phyloP scores from a whole-genome alignment of 2,113 vertebrate species.

The Empidonax alnorum region DNA sequence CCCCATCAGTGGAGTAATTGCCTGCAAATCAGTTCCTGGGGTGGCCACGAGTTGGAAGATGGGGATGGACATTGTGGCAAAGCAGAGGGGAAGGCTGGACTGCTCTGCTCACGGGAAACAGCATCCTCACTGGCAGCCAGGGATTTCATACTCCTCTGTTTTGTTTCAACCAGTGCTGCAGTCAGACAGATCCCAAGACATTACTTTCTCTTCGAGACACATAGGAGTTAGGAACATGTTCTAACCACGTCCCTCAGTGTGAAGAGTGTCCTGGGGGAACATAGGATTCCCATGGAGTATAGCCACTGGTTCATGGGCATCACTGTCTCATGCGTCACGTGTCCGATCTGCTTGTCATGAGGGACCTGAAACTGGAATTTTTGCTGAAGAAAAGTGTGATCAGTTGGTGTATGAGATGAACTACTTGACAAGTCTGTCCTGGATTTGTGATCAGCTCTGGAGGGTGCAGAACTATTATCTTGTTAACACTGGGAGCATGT shows the following conservation, averaged over 20 bases:
- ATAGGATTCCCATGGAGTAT: rapidly evolving
- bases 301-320: rapidly evolving
- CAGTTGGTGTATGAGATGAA: not conserved
- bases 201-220: not conserved
- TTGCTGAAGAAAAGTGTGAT: not conserved
- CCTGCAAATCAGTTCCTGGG: not conserved
- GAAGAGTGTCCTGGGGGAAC: not conserved
- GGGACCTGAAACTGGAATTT: not conserved
- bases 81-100: not conserved
- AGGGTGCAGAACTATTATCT: not conserved
- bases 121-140: not conserved
- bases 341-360: rapidly evolving
- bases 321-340: not conserved
- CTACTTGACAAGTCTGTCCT: not conserved
- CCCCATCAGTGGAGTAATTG: not conserved
- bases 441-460: not conserved
- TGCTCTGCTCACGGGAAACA: not conserved
- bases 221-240: rapidly evolving
- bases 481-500: rapidly evolving
- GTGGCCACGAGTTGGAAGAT: rapidly evolving
- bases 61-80: not conserved
- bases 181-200: not conserved
- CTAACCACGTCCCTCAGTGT: not conserved
- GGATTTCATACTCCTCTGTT: not conserved
- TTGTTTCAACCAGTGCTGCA: not conserved